Conservation (phyloP, 2,113 vertebrate genomes). For the Perca fluviatilis region DNA sequence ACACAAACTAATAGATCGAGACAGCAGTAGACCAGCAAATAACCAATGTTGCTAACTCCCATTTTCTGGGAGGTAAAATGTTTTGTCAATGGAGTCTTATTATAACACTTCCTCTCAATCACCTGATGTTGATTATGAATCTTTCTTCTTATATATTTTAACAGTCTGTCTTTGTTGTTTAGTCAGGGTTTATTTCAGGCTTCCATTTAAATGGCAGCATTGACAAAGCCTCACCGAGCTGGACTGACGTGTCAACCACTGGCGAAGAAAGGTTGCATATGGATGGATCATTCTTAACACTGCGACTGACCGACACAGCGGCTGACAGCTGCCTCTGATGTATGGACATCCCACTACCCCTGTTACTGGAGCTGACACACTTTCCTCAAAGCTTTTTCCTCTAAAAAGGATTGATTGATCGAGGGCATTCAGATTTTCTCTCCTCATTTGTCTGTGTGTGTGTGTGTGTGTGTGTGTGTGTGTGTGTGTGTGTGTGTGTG, state of each 20-base stretch:
- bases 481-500: background rate
- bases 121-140: background rate
- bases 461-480: background rate
- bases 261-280: slow-evolving; percentile 52
- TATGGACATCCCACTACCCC: slow-evolving; percentile 40
- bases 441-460: background rate
- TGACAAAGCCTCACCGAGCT: slow-evolving; percentile 18
- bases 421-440: slow-evolving; percentile 39
- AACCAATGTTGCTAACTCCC: too few species aligned
- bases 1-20: too few species aligned
- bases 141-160: background rate
- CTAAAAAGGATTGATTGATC: slow-evolving; percentile 53
- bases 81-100: too few species aligned
- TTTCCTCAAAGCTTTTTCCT: slow-evolving; percentile 45
- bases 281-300: slow-evolving; percentile 52
- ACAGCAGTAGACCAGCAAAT: too few species aligned
- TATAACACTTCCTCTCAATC: background rate
- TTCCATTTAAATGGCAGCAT: slow-evolving; percentile 1
- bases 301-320: slow-evolving; percentile 40
- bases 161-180: background rate
- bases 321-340: slow-evolving; percentile 64
- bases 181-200: slow-evolving; percentile 1
- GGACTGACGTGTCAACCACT: slow-evolving; percentile 23
- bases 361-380: slow-evolving; percentile 45
- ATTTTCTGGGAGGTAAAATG: too few species aligned